A percentile compares a stretch with the other conserved stretches of the same genome.
These are phyloP conservation scores for Drosophila pachea DNA, from an alignment of 1,140 invertebrate species.

Conservation along the genomic window DNA sequence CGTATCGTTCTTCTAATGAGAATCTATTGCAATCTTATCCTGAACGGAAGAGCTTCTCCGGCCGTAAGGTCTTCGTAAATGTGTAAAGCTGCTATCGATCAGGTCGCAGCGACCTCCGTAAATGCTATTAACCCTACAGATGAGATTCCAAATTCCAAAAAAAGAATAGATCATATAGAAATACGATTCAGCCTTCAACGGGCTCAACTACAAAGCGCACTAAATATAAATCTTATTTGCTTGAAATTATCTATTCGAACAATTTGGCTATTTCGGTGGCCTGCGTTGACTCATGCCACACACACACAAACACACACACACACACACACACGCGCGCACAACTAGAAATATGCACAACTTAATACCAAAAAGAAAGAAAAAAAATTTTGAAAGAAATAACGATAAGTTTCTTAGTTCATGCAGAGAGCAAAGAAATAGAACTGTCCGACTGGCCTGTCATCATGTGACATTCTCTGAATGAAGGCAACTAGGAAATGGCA, in stretches of 20 bases:
- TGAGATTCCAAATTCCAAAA: constrained; percentile 4
- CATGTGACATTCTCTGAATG: constrained; percentile 64
- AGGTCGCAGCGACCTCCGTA: background rate
- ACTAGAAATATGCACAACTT: constrained; percentile 36
- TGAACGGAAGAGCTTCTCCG: too few relatives aligned
- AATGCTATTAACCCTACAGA: constrained; percentile 11
- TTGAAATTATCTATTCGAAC: constrained; percentile 42
- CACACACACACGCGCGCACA: constrained; percentile 23
- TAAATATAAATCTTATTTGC: constrained; percentile 40
- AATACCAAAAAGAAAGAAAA: constrained; percentile 38
- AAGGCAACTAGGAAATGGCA: constrained; percentile 59
- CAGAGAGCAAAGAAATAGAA: constrained; percentile 30
- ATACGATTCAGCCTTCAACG: constrained; percentile 39
- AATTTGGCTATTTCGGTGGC: constrained; percentile 49
- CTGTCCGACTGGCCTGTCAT: constrained; percentile 61
- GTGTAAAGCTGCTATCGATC: too few relatives aligned
- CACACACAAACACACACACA: too few relatives aligned
- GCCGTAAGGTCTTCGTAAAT: too few relatives aligned
- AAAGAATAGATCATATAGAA: constrained; percentile 1
- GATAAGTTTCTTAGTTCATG: too few relatives aligned
- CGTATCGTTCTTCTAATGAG: too few relatives aligned
- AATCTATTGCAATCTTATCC: too few relatives aligned
- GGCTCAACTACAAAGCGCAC: constrained; percentile 46
- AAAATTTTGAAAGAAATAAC: constrained; percentile 35
- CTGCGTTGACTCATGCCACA: constrained; percentile 49